Evolutionary conservation across 37 sponge, comb jelly and placozoan species (phyloP).

Genomic region (Tethya wilhelma): DNA sequence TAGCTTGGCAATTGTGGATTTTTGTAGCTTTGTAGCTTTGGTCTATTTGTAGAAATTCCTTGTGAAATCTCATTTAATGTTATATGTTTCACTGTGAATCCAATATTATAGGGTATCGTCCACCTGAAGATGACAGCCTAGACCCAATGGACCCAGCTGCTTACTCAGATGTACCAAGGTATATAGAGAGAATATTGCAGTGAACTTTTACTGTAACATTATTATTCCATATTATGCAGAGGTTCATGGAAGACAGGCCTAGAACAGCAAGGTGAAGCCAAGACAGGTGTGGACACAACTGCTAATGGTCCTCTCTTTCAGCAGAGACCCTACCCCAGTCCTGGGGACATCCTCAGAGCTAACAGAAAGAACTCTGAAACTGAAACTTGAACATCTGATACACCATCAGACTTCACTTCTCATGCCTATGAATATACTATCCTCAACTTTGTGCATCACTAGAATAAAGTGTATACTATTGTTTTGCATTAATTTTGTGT

Average conservation of each 20-base stretch:
- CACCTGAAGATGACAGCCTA: slow-evolving; percentile 59
- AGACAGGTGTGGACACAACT: slow-evolving; percentile 94
- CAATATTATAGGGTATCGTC: slow-evolving; percentile 38
- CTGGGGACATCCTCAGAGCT: slow-evolving; percentile 92
- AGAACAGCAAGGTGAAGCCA: slow-evolving; percentile 80
- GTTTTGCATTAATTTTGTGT: too few relatives aligned
- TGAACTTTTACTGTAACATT: not conserved
- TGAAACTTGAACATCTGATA: too few relatives aligned
- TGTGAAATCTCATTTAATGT: too few relatives aligned
- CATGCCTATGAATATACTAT: too few relatives aligned
- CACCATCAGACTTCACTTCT: too few relatives aligned
- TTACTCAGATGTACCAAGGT: slow-evolving; percentile 96
- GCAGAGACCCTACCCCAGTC: slow-evolving; percentile 93
- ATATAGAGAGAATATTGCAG: not conserved
- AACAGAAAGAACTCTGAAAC: too few relatives aligned
- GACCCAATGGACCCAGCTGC: slow-evolving; percentile 99
- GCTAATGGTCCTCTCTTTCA: slow-evolving; percentile 98
- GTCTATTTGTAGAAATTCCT: too few relatives aligned
- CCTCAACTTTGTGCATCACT: too few relatives aligned
- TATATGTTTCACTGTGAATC: not conserved
- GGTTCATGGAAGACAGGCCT: slow-evolving; percentile 94
- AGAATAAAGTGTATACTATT: too few relatives aligned
- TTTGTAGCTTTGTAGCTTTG: too few relatives aligned
- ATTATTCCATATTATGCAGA: slow-evolving; percentile 40
- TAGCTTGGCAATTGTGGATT: too few relatives aligned